Conservation (phyloP, 1,140 invertebrate species). For the Drosophila saltans region DNA sequence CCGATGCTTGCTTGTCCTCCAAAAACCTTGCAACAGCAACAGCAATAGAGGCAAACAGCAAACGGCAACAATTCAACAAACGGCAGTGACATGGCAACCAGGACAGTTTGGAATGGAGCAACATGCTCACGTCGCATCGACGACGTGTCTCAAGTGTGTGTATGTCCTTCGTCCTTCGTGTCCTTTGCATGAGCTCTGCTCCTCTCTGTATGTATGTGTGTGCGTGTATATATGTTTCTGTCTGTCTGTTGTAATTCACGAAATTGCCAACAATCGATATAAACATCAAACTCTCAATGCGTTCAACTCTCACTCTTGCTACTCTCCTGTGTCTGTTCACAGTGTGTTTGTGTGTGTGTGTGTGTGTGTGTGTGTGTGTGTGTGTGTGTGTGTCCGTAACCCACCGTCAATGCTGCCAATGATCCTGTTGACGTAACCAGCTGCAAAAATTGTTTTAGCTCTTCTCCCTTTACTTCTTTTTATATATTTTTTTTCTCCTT, state of each 20-base stretch:
- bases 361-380: constrained; percentile 23
- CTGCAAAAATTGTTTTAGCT: constrained; percentile 8
- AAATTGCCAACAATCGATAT: constrained; percentile 80
- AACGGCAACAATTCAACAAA: constrained; percentile 40
- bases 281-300: constrained; percentile 75
- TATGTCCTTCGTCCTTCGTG: not conserved
- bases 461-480: constrained; percentile 14
- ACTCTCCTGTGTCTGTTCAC: constrained; percentile 11
- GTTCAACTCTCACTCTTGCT: constrained; percentile 20
- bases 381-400: constrained; percentile 23
- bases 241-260: constrained; percentile 68
- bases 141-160: constrained; percentile 66
- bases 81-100: constrained; percentile 54
- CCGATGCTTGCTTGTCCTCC: constrained; percentile 40
- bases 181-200: not conserved
- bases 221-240: constrained; percentile 22
- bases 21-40: constrained; percentile 15
- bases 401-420: constrained; percentile 62
- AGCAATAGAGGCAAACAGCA: constrained; percentile 6
- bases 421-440: constrained; percentile 66
- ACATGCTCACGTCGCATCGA: constrained; percentile 64
- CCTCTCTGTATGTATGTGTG: constrained; percentile 2
- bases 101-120: constrained; percentile 36
- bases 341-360: constrained; percentile 23
- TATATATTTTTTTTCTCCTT: constrained; percentile 23